Evolutionary conservation across 1,140 invertebrate genomes (phyloP).

Genomic region (Amyelois transitella): DNA sequence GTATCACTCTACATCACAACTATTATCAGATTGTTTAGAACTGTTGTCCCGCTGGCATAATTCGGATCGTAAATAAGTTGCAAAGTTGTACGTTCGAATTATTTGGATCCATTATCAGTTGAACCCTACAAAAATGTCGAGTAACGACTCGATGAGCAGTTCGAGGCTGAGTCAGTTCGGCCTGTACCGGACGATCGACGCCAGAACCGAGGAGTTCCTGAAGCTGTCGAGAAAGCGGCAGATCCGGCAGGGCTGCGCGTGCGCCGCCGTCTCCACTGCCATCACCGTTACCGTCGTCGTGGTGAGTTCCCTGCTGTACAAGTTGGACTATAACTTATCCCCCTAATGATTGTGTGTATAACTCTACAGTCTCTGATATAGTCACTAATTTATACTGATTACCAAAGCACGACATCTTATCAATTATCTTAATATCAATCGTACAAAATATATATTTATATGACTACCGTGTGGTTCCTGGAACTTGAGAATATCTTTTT

Average conservation of each 20-base stretch:
- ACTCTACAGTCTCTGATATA: no score
- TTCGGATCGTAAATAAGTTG: neutral
- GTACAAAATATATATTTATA: no score
- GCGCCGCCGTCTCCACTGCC: constrained; percentile 53
- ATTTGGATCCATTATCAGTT: neutral
- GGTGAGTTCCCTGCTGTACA: constrained; percentile 49
- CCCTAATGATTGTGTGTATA: no score
- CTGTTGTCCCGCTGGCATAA: neutral
- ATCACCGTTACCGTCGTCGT: constrained; percentile 61
- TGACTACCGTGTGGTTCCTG: no score
- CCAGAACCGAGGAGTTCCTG: constrained; percentile 60
- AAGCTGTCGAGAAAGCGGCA: constrained; percentile 52
- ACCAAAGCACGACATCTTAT: no score
- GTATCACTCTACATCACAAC: neutral
- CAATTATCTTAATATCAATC: no score
- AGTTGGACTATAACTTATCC: no score
- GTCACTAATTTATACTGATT: no score
- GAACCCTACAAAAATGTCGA: constrained; percentile 55
- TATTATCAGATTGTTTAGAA: neutral
- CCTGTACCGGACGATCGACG: constrained; percentile 58
- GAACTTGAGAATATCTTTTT: no score
- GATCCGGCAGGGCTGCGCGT: constrained; percentile 58
- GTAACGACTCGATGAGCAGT: constrained; percentile 37
- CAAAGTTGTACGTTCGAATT: neutral
- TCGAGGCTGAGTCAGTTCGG: constrained; percentile 53